These are phyloP conservation scores for Caenorhabditis briggsae DNA, from an alignment of 1,140 invertebrate species.

Conservation along the genomic window DNA sequence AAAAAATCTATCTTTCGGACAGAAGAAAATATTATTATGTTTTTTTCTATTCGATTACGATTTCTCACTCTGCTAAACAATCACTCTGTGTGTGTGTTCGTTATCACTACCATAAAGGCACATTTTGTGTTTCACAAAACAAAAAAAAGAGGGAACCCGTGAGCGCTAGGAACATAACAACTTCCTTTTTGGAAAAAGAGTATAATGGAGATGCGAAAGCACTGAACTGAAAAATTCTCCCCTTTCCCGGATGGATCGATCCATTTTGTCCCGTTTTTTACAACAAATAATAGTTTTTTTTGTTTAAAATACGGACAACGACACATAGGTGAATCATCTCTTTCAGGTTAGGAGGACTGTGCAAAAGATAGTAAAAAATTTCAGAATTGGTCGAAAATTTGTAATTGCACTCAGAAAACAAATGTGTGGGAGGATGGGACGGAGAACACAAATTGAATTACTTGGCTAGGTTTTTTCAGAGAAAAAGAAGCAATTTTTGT, in stretches of 20 bases:
- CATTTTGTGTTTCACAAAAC: conserved; percentile 35
- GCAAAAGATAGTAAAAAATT: too few species aligned
- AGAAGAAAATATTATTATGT: background rate
- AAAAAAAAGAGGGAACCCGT: background rate
- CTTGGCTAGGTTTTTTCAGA: too few species aligned
- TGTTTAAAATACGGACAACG: too few species aligned
- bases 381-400: too few species aligned
- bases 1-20: background rate
- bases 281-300: too few species aligned
- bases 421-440: background rate
- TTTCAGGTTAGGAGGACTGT: too few species aligned
- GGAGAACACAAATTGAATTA: background rate
- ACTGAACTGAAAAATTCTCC: conserved; percentile 4
- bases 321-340: too few species aligned
- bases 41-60: background rate
- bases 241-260: too few species aligned
- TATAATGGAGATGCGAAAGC: background rate
- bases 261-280: too few species aligned
- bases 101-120: background rate
- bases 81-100: conserved; percentile 19
- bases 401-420: too few species aligned
- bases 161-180: background rate
- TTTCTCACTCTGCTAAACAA: background rate
- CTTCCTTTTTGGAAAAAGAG: background rate
- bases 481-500: too few species aligned